These are phyloP conservation scores for Phainopepla nitens DNA, from an alignment of 2,113 vertebrate species.

Conservation along the genomic window DNA sequence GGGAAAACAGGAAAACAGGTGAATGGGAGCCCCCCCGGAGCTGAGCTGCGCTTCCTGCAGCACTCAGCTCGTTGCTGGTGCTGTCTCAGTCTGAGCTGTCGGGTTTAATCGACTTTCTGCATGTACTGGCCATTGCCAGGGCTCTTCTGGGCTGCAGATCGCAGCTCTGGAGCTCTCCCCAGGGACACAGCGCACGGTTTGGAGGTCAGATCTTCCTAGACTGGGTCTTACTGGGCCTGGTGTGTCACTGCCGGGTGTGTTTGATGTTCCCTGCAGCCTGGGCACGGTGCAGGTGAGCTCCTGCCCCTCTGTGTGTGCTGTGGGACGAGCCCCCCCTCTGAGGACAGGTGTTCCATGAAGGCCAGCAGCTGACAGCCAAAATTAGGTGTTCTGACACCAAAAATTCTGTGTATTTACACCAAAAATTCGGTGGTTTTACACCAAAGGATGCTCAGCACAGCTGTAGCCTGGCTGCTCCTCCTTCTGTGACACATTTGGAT, in stretches of 20 bases:
- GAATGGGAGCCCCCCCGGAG: not conserved
- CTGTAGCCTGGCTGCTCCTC: not conserved
- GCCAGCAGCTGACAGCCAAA: not conserved
- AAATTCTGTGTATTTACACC: not conserved
- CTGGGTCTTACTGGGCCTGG: not conserved
- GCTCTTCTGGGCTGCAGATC: not conserved
- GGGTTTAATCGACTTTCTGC: not conserved
- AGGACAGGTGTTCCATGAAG: fast-evolving
- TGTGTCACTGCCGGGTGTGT: fast-evolving
- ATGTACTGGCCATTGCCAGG: not conserved
- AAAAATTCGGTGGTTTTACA: not conserved
- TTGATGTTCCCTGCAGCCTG: not conserved
- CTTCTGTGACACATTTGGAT: not conserved
- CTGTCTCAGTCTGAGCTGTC: not conserved
- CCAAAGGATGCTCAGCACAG: fast-evolving
- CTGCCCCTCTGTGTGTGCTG: not conserved
- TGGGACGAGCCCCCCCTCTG: not conserved
- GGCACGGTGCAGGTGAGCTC: fast-evolving
- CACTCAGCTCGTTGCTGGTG: not conserved
- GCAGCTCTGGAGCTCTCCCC: not conserved
- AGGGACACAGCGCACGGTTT: fast-evolving
- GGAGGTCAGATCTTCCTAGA: fast-evolving
- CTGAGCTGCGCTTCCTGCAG: not conserved
- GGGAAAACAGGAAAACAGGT: not conserved
- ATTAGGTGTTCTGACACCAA: fast-evolving